Evolutionary conservation across 2,888 invertebrate species (phyloP).

Genomic region (Tiliacea aurago): DNA sequence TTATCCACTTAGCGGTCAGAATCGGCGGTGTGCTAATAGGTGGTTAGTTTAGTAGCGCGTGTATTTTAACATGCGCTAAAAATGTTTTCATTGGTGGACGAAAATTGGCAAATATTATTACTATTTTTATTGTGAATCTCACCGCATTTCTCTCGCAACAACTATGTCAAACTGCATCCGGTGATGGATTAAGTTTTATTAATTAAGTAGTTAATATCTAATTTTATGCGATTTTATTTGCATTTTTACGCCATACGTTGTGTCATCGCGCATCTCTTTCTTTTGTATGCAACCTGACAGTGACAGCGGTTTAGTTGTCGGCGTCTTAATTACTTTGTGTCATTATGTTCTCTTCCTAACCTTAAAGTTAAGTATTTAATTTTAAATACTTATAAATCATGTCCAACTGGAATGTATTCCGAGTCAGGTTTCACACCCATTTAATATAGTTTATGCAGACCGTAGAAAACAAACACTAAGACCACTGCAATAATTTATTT

Average conservation of each 20-base stretch:
- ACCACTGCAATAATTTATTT: conserved; percentile 21
- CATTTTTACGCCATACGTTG: too few species aligned
- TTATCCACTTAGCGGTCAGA: background rate
- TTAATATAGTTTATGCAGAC: background rate
- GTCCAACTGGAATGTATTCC: background rate
- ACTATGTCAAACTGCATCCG: too few species aligned
- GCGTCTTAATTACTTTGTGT: conserved; percentile 8
- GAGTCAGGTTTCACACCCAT: conserved; percentile 1
- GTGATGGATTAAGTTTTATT: too few species aligned
- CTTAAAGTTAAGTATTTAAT: conserved; percentile 6
- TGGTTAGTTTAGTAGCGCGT: background rate
- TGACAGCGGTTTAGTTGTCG: too few species aligned
- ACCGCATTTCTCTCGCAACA: background rate
- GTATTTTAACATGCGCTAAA: background rate
- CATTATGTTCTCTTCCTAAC: conserved; percentile 23
- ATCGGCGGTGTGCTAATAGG: conserved; percentile 2
- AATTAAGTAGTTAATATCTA: too few species aligned
- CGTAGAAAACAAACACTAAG: background rate
- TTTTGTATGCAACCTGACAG: too few species aligned
- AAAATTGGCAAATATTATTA: background rate
- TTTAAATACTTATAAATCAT: conserved; percentile 1
- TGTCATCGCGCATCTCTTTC: too few species aligned
- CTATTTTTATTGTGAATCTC: background rate
- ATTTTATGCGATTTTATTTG: too few species aligned
- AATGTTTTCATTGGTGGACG: background rate